phyloP scores from a whole-genome alignment of 30 jellyfish, hydroid and myxozoan species.

The Turritopsis rubra region DNA sequence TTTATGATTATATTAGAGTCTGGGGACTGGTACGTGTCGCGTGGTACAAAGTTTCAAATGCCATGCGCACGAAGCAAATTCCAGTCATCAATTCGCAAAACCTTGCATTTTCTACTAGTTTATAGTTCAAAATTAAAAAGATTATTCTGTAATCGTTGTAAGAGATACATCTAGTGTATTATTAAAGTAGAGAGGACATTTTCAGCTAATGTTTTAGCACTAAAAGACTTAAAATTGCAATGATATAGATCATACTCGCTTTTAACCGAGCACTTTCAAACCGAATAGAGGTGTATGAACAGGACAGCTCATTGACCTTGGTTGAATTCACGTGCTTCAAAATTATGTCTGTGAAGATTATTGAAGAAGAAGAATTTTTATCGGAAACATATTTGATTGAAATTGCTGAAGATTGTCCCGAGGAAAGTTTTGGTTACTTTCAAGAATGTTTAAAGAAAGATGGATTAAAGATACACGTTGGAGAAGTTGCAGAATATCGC shows the following conservation, averaged over 20 bases:
- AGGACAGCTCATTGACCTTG: neutral
- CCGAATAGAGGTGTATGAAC: neutral
- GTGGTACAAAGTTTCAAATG: neutral
- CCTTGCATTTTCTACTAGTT: no score
- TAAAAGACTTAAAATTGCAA: neutral
- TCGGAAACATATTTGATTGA: slow-evolving; percentile 14
- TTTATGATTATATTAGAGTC: neutral
- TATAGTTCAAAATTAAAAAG: no score
- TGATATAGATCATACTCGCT: neutral
- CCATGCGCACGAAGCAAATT: neutral
- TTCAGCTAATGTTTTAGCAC: no score
- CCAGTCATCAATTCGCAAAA: neutral
- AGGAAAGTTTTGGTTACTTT: slow-evolving; percentile 1
- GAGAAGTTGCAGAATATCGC: slow-evolving; percentile 9
- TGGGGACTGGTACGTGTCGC: neutral
- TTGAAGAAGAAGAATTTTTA: neutral
- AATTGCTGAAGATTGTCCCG: slow-evolving; percentile 30
- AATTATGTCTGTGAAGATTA: neutral
- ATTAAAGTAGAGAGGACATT: no score
- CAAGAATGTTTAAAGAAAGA: neutral
- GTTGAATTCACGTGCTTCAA: neutral
- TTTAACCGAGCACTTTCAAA: neutral
- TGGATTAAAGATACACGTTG: neutral
- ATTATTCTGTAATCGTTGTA: no score
- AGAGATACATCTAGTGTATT: no score